Conservation (phyloP, 2,113 vertebrate species). For the Strix aluco region DNA sequence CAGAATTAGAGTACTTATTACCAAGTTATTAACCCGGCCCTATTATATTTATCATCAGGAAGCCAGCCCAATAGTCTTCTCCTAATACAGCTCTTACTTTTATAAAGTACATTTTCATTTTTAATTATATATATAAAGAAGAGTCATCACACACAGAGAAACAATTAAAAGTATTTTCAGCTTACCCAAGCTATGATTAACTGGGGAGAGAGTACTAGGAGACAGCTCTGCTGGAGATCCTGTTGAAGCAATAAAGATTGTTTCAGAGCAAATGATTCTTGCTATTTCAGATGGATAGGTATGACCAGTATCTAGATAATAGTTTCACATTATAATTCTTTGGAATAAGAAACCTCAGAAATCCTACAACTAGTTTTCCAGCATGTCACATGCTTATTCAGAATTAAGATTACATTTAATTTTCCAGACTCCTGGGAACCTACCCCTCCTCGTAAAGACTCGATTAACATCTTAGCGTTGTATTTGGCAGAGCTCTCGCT, state of each 20-base stretch:
- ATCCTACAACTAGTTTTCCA: background rate
- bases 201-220: conserved; percentile 92
- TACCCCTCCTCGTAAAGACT: background rate
- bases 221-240: conserved; percentile 97
- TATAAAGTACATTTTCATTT: background rate
- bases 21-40: background rate
- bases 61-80: background rate
- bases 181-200: conserved; percentile 94
- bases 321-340: background rate
- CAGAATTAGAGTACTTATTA: background rate
- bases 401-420: background rate
- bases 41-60: background rate
- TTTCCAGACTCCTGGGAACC: background rate
- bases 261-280: background rate
- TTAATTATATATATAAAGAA: background rate
- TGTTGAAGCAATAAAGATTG: conserved; percentile 61
- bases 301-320: background rate
- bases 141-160: background rate
- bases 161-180: background rate
- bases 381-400: background rate
- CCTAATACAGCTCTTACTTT: background rate
- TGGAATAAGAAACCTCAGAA: background rate
- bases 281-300: background rate
- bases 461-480: background rate
- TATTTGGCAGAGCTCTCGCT: background rate